phyloP scores from a whole-genome alignment of 2,113 vertebrate genomes.

The Brachirus orientalis region DNA sequence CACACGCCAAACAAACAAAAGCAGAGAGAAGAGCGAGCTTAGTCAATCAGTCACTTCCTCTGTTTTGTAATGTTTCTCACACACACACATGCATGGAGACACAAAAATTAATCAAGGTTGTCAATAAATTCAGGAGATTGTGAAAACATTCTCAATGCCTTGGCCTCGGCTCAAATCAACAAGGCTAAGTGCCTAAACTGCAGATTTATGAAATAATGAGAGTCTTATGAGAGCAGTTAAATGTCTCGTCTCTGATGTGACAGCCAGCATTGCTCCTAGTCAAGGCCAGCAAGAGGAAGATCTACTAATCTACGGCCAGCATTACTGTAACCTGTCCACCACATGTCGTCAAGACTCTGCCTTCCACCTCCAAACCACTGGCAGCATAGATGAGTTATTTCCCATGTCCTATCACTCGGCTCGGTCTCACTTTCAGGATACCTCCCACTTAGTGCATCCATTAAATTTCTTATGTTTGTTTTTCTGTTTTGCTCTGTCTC shows the following conservation, averaged over 20 bases:
- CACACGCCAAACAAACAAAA: conserved; percentile 7
- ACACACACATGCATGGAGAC: neutral
- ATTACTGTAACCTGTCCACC: conserved; percentile 34
- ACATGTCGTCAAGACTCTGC: conserved; percentile 31
- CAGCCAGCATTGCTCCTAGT: conserved; percentile 46
- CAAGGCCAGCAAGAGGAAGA: conserved; percentile 47
- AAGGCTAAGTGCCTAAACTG: conserved; percentile 45
- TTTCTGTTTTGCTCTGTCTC: conserved; percentile 55
- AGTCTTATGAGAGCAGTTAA: conserved; percentile 58
- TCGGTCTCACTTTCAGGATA: conserved; percentile 3
- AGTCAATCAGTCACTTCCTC: neutral
- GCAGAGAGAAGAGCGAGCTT: neutral
- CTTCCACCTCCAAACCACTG: conserved; percentile 52
- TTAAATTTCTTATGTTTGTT: conserved; percentile 45
- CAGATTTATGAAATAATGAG: conserved; percentile 76
- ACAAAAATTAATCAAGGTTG: conserved; percentile 43
- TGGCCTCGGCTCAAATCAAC: conserved; percentile 61
- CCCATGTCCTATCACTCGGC: conserved; percentile 41
- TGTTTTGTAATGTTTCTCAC: neutral
- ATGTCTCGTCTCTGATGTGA: conserved; percentile 57
- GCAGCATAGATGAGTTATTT: conserved; percentile 42
- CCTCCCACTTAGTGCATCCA: conserved; percentile 42
- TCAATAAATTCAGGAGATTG: conserved; percentile 62
- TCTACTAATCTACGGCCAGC: conserved; percentile 50
- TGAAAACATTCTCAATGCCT: conserved; percentile 54